These are phyloP conservation scores for Brachylomia viminalis DNA, from an alignment of 2,888 invertebrate genomes.

Conservation along the genomic window DNA sequence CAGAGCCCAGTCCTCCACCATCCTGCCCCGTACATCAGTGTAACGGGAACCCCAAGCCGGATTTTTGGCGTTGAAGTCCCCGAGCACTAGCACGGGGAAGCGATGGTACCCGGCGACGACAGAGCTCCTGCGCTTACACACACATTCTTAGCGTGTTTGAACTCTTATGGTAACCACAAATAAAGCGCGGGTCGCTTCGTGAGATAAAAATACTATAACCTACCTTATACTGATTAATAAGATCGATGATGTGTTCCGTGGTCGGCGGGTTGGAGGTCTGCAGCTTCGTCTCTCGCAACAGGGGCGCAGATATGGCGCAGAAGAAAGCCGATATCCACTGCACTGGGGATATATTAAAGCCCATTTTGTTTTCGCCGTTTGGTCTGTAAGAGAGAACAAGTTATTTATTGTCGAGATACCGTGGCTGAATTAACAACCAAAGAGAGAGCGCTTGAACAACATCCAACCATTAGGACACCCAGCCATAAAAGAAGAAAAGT, in stretches of 20 bases:
- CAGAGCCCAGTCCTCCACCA: too few species aligned
- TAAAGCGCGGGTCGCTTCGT: too few species aligned
- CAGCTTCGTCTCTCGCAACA: conserved; percentile 70
- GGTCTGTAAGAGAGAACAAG: conserved; percentile 18
- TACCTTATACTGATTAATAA: conserved; percentile 84
- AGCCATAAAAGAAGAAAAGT: too few species aligned
- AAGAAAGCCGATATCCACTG: conserved; percentile 80
- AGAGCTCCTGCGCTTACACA: too few species aligned
- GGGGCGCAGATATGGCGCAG: conserved; percentile 67
- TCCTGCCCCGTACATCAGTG: too few species aligned
- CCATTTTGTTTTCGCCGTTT: conserved; percentile 49
- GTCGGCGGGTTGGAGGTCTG: conserved; percentile 76
- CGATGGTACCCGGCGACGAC: too few species aligned
- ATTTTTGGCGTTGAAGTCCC: too few species aligned
- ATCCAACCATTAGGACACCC: background rate
- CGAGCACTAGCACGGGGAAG: too few species aligned
- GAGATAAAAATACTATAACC: conserved; percentile 5
- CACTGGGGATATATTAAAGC: conserved; percentile 75
- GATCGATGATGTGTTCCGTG: conserved; percentile 76
- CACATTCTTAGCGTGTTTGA: too few species aligned
- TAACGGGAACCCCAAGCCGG: too few species aligned
- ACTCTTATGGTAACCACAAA: too few species aligned
- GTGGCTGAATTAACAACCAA: background rate
- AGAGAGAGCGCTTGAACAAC: background rate
- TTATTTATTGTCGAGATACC: background rate